Conservation (phyloP, 2,113 vertebrate species). For the Lophochroa leadbeateri region DNA sequence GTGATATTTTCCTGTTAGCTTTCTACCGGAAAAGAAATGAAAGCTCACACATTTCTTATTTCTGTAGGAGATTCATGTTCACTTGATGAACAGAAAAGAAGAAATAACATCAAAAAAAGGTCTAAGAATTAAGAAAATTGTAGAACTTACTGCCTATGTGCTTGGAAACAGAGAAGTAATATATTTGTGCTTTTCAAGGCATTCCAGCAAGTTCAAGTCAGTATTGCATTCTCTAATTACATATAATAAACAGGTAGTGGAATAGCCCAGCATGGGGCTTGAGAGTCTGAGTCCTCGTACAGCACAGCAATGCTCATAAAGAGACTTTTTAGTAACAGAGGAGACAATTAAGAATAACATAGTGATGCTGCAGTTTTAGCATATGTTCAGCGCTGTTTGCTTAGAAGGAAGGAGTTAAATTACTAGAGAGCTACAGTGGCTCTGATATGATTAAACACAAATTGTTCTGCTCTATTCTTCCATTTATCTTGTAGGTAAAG, state of each 20-base stretch:
- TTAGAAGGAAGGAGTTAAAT: conserved; percentile 53
- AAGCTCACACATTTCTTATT: not conserved
- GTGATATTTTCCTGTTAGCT: not conserved
- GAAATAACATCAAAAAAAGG: not conserved
- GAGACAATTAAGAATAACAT: conserved; percentile 58
- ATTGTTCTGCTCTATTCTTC: conserved; percentile 43
- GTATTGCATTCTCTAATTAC: not conserved
- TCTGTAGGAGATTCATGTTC: not conserved
- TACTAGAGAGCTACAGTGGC: not conserved
- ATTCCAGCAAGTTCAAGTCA: conserved; percentile 2
- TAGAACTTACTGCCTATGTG: not conserved
- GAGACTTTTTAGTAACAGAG: conserved; percentile 45
- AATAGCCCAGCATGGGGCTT: conserved; percentile 55
- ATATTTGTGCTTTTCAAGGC: conserved; percentile 15
- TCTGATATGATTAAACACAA: conserved; percentile 59
- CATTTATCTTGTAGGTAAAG: conserved; percentile 27
- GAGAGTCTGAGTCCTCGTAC: not conserved
- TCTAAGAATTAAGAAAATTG: conserved; percentile 26
- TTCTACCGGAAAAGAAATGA: not conserved
- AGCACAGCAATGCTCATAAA: conserved; percentile 57
- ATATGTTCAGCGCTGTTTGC: not conserved
- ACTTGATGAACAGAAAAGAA: not conserved
- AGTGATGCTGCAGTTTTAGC: conserved; percentile 33
- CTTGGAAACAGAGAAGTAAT: not conserved
- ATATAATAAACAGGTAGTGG: conserved; percentile 52